Percentiles rank a stretch among this genome's conserved stretches.
phyloP scores from a whole-genome alignment of 2,888 invertebrate genomes.

The Branchinecta sandiegonensis region DNA sequence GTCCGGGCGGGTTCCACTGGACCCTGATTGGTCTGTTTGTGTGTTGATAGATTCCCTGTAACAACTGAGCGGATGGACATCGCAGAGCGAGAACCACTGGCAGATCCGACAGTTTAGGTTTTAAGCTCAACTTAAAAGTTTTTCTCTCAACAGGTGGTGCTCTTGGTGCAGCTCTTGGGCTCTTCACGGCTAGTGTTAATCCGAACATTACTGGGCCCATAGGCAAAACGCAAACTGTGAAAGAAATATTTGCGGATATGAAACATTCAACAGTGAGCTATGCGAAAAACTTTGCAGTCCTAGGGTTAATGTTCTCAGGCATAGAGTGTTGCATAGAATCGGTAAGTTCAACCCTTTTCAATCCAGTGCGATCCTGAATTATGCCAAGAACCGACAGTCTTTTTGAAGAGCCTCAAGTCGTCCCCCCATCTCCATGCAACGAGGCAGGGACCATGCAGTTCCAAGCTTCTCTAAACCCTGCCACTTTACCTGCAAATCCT shows the following conservation, averaged over 20 bases:
- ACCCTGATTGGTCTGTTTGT: too few species aligned
- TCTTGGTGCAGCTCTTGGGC: slow-evolving; percentile 82
- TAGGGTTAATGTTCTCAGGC: slow-evolving; percentile 84
- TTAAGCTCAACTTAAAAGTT: not conserved
- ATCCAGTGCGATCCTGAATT: not conserved
- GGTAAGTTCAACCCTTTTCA: slow-evolving; percentile 39
- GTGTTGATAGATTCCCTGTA: too few species aligned
- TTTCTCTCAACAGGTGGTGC: slow-evolving; percentile 57
- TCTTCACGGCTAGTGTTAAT: slow-evolving; percentile 91
- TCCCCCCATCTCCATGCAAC: too few species aligned
- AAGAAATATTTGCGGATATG: slow-evolving; percentile 82
- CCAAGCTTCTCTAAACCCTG: too few species aligned
- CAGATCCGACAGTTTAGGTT: too few species aligned
- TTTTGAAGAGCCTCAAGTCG: too few species aligned
- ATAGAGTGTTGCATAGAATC: slow-evolving; percentile 90
- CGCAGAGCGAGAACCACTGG: too few species aligned
- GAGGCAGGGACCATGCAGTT: too few species aligned
- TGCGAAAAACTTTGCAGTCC: slow-evolving; percentile 93
- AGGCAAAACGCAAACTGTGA: slow-evolving; percentile 62
- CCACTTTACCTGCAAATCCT: too few species aligned
- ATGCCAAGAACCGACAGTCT: too few species aligned
- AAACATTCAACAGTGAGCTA: slow-evolving; percentile 75
- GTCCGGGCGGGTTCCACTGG: too few species aligned
- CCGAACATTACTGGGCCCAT: slow-evolving; percentile 58
- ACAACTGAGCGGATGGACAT: too few species aligned